Evolutionary conservation across 1,140 invertebrate species (phyloP).

Genomic region (Sinella curviseta): DNA sequence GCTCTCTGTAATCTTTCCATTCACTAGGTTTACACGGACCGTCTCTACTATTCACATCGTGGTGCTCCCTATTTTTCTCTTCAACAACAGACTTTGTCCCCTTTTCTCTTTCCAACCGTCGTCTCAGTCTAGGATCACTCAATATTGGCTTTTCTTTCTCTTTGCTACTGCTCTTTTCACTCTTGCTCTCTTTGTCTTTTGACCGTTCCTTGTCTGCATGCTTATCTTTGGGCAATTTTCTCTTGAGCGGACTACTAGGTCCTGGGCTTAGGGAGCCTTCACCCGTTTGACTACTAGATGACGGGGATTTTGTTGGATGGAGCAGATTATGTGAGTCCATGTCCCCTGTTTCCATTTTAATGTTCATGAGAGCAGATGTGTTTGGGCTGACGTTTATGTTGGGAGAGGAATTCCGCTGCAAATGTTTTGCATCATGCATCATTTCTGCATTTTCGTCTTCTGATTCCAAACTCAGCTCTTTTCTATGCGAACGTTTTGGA

Average conservation of each 20-base stretch:
- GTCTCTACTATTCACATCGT: neutral
- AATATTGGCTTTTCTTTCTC: neutral
- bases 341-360: no score
- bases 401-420: neutral
- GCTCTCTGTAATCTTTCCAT: constrained; percentile 24
- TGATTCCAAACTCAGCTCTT: neutral
- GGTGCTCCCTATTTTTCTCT: neutral
- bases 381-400: no score
- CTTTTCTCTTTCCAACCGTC: neutral
- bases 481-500: neutral
- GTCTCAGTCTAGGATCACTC: neutral
- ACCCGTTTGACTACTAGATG: neutral
- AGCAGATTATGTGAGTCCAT: neutral
- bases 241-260: neutral
- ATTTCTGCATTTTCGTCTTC: neutral
- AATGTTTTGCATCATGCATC: neutral
- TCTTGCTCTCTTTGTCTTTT: neutral
- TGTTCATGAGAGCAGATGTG: no score
- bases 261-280: neutral
- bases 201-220: neutral
- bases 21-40: neutral
- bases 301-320: neutral
- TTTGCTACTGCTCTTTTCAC: neutral
- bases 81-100: neutral
- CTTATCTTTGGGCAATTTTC: neutral